Conservation (phyloP, 2,888 invertebrate species). For the Drosophila monieri region DNA sequence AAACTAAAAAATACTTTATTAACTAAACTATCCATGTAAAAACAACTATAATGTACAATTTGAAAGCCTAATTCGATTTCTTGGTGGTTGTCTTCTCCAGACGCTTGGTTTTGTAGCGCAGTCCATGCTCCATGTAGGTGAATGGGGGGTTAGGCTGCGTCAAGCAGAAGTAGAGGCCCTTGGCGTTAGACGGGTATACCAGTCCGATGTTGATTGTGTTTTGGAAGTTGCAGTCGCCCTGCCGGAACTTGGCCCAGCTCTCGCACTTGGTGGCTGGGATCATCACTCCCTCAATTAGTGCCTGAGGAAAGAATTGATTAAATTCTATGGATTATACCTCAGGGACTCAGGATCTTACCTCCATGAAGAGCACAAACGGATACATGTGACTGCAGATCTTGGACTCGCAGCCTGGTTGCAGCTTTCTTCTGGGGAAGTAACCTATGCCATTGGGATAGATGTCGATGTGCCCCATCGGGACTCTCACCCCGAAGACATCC, state of each 20-base stretch:
- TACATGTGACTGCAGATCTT: constrained; percentile 81
- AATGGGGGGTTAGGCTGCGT: constrained; percentile 79
- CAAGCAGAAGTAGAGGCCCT: constrained; percentile 76
- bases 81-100: constrained; percentile 1
- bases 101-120: constrained; percentile 57
- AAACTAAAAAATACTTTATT: constrained; percentile 25
- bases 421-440: constrained; percentile 70
- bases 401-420: constrained; percentile 79
- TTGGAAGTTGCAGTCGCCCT: constrained; percentile 65
- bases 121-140: constrained; percentile 76
- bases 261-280: constrained; percentile 79
- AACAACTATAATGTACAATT: constrained; percentile 2
- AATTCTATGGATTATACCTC: neutral
- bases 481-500: constrained; percentile 74
- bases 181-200: constrained; percentile 68
- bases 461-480: constrained; percentile 75
- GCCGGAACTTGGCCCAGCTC: constrained; percentile 76
- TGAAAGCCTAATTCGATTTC: neutral
- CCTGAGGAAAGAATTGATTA: constrained; percentile 7
- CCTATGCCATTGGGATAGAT: constrained; percentile 82
- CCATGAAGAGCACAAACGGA: constrained; percentile 80
- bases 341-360: constrained; percentile 22
- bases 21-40: constrained; percentile 22
- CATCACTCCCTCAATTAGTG: constrained; percentile 75
- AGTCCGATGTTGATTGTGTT: constrained; percentile 74